phyloP scores from a whole-genome alignment of 2,113 vertebrate genomes.

The Poecilia latipinna region DNA sequence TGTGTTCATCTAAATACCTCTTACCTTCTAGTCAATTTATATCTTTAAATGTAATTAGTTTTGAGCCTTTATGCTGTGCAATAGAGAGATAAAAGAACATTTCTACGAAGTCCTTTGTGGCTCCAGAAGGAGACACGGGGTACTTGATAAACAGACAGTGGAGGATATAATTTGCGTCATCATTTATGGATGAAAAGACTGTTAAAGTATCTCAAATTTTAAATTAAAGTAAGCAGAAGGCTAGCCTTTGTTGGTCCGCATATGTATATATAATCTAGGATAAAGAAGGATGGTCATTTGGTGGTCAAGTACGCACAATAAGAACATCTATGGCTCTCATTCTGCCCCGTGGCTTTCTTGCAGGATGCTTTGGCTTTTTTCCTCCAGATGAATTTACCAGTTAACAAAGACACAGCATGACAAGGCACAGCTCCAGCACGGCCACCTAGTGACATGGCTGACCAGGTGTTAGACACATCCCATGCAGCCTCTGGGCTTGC shows the following conservation, averaged over 20 bases:
- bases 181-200: background rate
- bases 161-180: constrained; percentile 10
- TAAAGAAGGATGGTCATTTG: too few species aligned
- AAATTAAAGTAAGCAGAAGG: background rate
- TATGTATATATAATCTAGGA: too few species aligned
- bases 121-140: background rate
- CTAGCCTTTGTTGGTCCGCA: background rate
- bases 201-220: background rate
- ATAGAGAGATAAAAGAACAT: background rate
- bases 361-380: background rate
- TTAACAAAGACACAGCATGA: constrained; percentile 61
- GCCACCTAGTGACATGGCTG: constrained; percentile 58
- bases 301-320: background rate
- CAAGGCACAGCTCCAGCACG: constrained; percentile 51
- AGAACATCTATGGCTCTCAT: background rate
- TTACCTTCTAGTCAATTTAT: background rate
- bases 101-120: constrained; percentile 3
- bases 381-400: constrained; percentile 27
- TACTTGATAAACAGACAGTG: constrained; percentile 7
- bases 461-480: constrained; percentile 72
- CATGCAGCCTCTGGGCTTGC: constrained; percentile 58
- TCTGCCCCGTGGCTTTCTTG: too few species aligned
- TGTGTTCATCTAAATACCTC: background rate
- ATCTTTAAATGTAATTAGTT: constrained; percentile 1
- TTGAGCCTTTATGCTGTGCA: background rate